phyloP scores from a whole-genome alignment of 1,140 invertebrate genomes.

The Arion vulgaris region DNA sequence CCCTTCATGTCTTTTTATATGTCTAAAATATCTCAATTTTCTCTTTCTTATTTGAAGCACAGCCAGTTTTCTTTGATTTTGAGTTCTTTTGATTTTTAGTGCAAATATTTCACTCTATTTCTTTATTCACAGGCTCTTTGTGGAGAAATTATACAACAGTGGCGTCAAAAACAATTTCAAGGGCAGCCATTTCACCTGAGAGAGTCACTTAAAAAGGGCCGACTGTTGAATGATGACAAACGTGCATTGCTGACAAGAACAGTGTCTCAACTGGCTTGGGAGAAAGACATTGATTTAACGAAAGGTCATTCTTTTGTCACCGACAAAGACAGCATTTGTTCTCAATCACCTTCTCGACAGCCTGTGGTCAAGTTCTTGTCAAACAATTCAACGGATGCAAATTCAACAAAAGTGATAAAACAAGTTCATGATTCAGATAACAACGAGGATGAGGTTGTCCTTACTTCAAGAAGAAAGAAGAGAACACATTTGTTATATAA shows the following conservation, averaged over 20 bases:
- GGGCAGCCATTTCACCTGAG: slow-evolving; percentile 46
- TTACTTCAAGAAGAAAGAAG: not conserved
- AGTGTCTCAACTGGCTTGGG: slow-evolving; percentile 68
- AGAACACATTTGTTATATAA: not conserved
- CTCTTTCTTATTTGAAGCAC: no score
- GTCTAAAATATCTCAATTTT: no score
- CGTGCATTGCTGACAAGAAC: slow-evolving; percentile 44
- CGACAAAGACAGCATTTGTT: slow-evolving; percentile 42
- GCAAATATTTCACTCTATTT: not conserved
- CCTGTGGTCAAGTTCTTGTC: not conserved
- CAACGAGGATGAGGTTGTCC: not conserved
- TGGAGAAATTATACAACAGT: slow-evolving; percentile 57
- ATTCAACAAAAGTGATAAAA: not conserved
- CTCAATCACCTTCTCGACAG: not conserved
- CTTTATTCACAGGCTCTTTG: slow-evolving; percentile 56
- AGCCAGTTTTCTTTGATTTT: no score
- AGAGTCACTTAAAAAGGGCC: slow-evolving; percentile 2
- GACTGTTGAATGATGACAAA: slow-evolving; percentile 23
- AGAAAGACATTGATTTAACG: slow-evolving; percentile 66
- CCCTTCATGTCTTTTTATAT: no score
- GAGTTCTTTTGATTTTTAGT: no score
- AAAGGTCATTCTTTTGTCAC: slow-evolving; percentile 56
- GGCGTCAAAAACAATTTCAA: slow-evolving; percentile 38
- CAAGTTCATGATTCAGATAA: not conserved
- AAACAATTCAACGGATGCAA: not conserved